Percentiles rank a stretch among this genome's conserved stretches.
Evolutionary conservation across 2,113 vertebrate genomes (phyloP).

Genomic region (Macquaria ambigua): DNA sequence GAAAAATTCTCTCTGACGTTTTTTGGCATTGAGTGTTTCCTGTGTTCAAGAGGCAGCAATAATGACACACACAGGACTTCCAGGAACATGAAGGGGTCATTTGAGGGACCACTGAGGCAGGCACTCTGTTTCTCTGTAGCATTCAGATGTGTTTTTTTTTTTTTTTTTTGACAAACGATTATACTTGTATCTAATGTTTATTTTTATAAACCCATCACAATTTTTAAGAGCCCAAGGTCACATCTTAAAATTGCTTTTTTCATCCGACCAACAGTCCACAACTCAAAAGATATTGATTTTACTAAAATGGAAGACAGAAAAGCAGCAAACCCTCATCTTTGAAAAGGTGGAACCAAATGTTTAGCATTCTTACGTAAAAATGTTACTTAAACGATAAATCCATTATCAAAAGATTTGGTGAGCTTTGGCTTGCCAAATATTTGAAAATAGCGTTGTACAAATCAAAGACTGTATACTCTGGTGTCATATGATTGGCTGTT

Average conservation of each 20-base stretch:
- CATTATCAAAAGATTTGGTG: background rate
- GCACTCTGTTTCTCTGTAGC: background rate
- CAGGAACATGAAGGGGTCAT: conserved; percentile 7
- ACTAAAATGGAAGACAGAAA: too few relatives aligned
- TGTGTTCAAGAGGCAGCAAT: conserved; percentile 24
- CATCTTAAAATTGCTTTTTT: background rate
- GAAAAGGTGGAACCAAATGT: background rate
- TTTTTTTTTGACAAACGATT: background rate
- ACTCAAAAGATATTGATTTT: background rate
- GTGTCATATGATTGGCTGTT: background rate
- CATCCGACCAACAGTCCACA: background rate
- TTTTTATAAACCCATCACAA: too few relatives aligned
- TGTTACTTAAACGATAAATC: background rate
- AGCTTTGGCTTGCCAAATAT: background rate
- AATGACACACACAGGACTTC: background rate
- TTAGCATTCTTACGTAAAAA: background rate
- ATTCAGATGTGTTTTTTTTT: background rate
- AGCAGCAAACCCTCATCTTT: background rate
- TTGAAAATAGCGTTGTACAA: background rate
- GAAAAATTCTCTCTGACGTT: background rate
- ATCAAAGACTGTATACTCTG: background rate
- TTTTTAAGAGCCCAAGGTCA: too few relatives aligned
- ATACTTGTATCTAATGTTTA: background rate
- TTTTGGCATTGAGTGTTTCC: background rate
- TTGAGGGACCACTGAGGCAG: conserved; percentile 10